These are phyloP conservation scores for Eurystomus gularis DNA, from an alignment of 2,113 vertebrate genomes.

Conservation along the genomic window DNA sequence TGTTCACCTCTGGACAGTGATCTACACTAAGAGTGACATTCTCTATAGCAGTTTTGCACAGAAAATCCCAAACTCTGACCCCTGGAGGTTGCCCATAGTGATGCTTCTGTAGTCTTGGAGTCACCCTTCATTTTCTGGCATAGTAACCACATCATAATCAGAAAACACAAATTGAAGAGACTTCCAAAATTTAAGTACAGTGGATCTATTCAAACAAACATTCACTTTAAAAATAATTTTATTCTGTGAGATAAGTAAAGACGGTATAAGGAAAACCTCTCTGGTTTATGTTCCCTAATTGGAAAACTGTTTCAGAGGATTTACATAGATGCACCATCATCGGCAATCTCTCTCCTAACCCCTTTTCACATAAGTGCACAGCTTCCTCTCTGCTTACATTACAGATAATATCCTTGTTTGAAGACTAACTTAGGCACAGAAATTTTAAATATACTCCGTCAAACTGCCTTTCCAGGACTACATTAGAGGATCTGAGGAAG, in stretches of 20 bases:
- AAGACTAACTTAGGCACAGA: not conserved
- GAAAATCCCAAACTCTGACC: not conserved
- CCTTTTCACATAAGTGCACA: not conserved
- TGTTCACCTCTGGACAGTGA: not conserved
- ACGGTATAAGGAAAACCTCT: not conserved
- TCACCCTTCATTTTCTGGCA: not conserved
- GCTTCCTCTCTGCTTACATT: not conserved
- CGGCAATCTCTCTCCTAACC: not conserved
- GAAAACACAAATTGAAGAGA: not conserved
- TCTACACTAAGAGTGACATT: not conserved
- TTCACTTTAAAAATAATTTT: not conserved
- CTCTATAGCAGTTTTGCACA: not conserved
- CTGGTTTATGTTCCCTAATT: not conserved
- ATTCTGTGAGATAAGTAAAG: not conserved
- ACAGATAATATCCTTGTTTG: not conserved
- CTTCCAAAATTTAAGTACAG: not conserved
- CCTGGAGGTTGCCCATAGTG: accelerated
- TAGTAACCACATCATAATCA: not conserved
- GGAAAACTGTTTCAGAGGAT: not conserved
- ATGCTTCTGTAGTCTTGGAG: not conserved
- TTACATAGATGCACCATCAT: not conserved
- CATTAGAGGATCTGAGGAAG: not conserved
- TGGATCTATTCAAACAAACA: not conserved
- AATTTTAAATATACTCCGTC: not conserved
- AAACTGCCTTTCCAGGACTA: not conserved